A percentile compares a stretch with the other conserved stretches of the same genome.
Evolutionary conservation across 2,888 invertebrate species (phyloP).

Genomic region (Acanthococcus lagerstroemiae): DNA sequence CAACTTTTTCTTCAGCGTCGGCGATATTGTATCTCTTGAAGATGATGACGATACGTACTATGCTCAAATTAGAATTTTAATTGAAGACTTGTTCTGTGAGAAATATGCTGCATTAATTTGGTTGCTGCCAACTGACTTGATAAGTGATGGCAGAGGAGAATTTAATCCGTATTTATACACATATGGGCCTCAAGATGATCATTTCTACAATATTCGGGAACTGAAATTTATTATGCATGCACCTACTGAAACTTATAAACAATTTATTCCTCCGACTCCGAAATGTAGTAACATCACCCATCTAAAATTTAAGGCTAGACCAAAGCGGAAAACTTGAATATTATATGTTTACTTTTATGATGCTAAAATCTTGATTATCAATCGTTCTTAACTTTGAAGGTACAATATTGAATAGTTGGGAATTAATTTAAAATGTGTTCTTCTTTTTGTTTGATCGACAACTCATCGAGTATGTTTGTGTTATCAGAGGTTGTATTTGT

Average conservation of each 20-base stretch:
- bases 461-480: too few species aligned
- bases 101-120: conserved; percentile 26
- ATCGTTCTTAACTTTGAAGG: too few species aligned
- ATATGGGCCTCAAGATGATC: conserved; percentile 26
- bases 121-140: conserved; percentile 6
- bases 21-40: conserved; percentile 19
- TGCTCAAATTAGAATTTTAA: conserved; percentile 17
- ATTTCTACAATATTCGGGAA: conserved; percentile 12
- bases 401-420: too few species aligned
- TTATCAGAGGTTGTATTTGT: too few species aligned
- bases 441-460: too few species aligned
- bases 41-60: background rate
- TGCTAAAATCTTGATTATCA: too few species aligned
- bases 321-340: too few species aligned
- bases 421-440: too few species aligned
- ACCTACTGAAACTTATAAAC: conserved; percentile 10
- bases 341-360: too few species aligned
- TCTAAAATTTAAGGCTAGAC: too few species aligned
- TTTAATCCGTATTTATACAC: conserved; percentile 13
- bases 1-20: background rate
- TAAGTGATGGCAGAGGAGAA: background rate
- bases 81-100: conserved; percentile 19
- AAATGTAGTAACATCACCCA: conserved; percentile 1
- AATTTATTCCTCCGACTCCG: conserved; percentile 20
- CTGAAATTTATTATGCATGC: conserved; percentile 20